Conservation (phyloP, 2,113 vertebrate genomes). For the Pyxicephalus adspersus region DNA sequence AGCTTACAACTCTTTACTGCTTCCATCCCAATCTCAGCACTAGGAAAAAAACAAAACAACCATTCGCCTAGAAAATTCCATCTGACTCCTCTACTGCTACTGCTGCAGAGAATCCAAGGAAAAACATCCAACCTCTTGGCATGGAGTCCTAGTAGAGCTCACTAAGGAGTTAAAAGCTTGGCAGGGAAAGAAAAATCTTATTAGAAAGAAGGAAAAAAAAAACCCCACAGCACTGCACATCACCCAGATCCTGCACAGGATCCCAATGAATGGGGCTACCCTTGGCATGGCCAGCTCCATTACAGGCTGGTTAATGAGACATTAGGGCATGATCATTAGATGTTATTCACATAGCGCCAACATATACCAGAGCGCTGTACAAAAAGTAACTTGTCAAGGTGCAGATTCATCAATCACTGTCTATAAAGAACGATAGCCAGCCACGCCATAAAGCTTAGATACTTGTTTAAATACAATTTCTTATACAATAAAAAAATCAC, state of each 20-base stretch:
- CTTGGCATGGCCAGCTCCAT: not conserved
- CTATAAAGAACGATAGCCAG: no score
- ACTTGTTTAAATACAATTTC: no score
- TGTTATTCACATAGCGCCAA: no score
- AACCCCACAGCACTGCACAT: not conserved
- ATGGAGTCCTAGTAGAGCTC: not conserved
- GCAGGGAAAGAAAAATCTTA: not conserved
- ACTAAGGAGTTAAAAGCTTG: conserved; percentile 4
- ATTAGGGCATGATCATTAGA: no score
- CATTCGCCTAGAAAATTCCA: conserved; percentile 37
- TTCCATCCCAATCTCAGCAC: conserved; percentile 1
- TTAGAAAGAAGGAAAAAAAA: not conserved
- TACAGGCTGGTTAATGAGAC: not conserved
- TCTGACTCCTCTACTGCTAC: not conserved
- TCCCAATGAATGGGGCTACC: not conserved
- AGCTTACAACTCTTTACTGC: not conserved
- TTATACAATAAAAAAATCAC: no score
- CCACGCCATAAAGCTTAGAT: no score
- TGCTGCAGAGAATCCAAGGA: not conserved
- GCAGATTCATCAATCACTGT: no score
- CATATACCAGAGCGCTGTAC: no score
- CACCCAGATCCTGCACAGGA: not conserved
- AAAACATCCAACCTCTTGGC: not conserved
- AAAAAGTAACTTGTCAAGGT: no score
- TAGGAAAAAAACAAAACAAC: no score